phyloP scores from a whole-genome alignment of 1,140 invertebrate genomes.

The Bombus sibiricus region DNA sequence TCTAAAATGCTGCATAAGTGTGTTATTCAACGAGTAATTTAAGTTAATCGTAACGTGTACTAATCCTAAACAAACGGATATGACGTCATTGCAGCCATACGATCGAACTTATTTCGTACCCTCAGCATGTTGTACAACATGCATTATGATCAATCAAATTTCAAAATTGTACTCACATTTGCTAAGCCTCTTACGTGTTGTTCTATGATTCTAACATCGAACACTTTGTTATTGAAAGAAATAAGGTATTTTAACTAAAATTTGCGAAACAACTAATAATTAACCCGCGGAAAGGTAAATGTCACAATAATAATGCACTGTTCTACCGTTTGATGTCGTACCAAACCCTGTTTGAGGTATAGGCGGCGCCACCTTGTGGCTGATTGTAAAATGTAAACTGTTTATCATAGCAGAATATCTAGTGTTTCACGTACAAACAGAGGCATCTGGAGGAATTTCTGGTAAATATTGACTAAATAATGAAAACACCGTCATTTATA shows the following conservation, averaged over 20 bases:
- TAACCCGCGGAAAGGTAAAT: background rate
- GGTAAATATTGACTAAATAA: too few relatives aligned
- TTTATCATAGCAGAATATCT: too few relatives aligned
- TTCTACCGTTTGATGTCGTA: background rate
- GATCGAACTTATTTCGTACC: constrained; percentile 34
- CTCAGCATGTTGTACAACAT: background rate
- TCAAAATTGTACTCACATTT: background rate
- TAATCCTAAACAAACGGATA: constrained; percentile 48
- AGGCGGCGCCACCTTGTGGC: background rate
- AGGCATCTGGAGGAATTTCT: too few relatives aligned
- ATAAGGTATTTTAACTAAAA: background rate
- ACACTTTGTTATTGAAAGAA: too few relatives aligned
- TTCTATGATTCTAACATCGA: too few relatives aligned
- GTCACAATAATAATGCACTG: background rate
- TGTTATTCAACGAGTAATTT: background rate
- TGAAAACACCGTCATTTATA: too few relatives aligned
- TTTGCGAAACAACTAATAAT: background rate
- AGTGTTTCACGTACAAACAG: too few relatives aligned
- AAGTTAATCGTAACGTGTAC: background rate
- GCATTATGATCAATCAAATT: background rate
- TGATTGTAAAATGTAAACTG: background rate
- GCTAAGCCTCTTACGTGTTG: background rate
- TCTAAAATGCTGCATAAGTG: background rate
- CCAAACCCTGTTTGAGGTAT: background rate
- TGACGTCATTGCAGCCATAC: constrained; percentile 36